These are phyloP conservation scores for Potamarius usumacintae DNA, from an alignment of 2,113 vertebrate genomes.

Conservation along the genomic window DNA sequence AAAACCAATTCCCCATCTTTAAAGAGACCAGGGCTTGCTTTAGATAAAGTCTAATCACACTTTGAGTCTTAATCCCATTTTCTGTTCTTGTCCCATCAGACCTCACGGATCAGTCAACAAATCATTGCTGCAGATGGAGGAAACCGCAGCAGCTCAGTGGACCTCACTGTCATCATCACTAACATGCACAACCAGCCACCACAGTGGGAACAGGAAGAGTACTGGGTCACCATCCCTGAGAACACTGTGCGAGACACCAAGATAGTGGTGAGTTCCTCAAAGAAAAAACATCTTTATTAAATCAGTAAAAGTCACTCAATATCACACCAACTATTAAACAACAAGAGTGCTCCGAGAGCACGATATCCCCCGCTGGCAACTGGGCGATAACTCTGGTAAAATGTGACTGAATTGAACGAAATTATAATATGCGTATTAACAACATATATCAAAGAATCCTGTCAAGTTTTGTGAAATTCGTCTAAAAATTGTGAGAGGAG, in stretches of 20 bases:
- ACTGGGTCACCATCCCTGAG: conserved; percentile 83
- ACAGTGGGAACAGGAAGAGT: conserved; percentile 78
- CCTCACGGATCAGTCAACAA: conserved; percentile 70
- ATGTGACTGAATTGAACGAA: too few relatives aligned
- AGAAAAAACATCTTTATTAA: too few relatives aligned
- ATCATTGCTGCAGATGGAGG: conserved; percentile 83
- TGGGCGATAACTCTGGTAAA: too few relatives aligned
- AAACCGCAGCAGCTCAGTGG: conserved; percentile 81
- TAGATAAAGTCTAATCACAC: neutral
- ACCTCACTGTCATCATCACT: conserved; percentile 81
- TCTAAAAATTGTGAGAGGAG: too few relatives aligned
- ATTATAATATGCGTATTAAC: too few relatives aligned
- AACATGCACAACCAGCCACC: conserved; percentile 83
- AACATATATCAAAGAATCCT: too few relatives aligned
- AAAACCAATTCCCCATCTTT: neutral
- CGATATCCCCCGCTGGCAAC: too few relatives aligned
- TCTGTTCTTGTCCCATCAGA: conserved; percentile 57
- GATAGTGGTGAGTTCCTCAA: conserved; percentile 76
- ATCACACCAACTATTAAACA: too few relatives aligned
- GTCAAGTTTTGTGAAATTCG: too few relatives aligned
- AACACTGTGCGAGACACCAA: conserved; percentile 79
- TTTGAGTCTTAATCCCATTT: neutral
- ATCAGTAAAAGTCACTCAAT: too few relatives aligned
- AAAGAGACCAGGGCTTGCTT: neutral
- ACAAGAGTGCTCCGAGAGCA: too few relatives aligned